A percentile compares a stretch with the other conserved stretches of the same genome.
Conservation (phyloP, 2,888 invertebrate genomes). For the Malacosoma neustria region DNA sequence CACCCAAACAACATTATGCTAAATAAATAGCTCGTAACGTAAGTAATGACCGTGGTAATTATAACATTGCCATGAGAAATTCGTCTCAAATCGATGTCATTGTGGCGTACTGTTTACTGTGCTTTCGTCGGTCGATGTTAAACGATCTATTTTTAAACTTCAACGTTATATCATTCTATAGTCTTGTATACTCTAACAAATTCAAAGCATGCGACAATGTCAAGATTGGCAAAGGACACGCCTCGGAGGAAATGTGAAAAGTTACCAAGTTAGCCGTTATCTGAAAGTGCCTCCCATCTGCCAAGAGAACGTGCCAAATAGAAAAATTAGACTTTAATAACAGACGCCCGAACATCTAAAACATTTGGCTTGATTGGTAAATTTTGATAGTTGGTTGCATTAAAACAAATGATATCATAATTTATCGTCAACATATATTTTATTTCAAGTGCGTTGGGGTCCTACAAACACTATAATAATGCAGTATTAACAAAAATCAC, state of each 20-base stretch:
- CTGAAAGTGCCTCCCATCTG: slow-evolving; percentile 56
- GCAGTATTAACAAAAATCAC: too few species aligned
- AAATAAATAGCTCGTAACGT: slow-evolving; percentile 50
- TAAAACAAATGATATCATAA: too few species aligned
- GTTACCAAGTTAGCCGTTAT: slow-evolving; percentile 60
- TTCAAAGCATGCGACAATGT: slow-evolving; percentile 44
- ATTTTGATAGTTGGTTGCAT: too few species aligned
- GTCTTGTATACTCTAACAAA: too few species aligned
- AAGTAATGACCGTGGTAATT: slow-evolving; percentile 45
- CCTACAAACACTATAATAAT: too few species aligned
- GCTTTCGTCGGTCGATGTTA: too few species aligned
- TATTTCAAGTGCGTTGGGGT: too few species aligned
- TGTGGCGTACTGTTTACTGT: too few species aligned
- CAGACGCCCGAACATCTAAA: slow-evolving; percentile 1
- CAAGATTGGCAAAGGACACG: slow-evolving; percentile 30
- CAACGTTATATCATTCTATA: too few species aligned
- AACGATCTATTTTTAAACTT: too few species aligned
- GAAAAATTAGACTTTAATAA: slow-evolving; percentile 47
- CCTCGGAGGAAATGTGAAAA: slow-evolving; percentile 59
- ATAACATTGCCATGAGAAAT: slow-evolving; percentile 35
- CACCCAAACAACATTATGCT: slow-evolving; percentile 54
- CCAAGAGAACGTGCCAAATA: slow-evolving; percentile 51
- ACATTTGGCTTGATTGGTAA: slow-evolving; percentile 3
- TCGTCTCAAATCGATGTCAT: slow-evolving; percentile 15
- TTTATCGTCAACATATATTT: too few species aligned